Evolutionary conservation across 2,888 invertebrate species (phyloP).

Genomic region (Hirtodrosophila trivittata): DNA sequence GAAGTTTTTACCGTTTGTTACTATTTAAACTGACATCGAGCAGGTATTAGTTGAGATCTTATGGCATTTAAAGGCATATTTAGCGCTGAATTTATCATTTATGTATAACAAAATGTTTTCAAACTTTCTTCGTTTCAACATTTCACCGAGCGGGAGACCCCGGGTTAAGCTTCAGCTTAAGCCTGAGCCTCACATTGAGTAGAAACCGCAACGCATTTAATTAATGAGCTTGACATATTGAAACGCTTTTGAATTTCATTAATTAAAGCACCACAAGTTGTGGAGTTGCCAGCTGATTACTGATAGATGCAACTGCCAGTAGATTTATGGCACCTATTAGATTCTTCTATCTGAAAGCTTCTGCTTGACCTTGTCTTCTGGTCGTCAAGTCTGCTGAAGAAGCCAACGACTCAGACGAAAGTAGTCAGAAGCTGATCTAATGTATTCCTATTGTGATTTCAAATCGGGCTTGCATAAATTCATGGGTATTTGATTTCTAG

Average conservation of each 20-base stretch:
- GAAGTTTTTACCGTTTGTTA: slow-evolving; percentile 34
- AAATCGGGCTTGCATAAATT: slow-evolving; percentile 11
- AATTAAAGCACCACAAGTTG: slow-evolving; percentile 23
- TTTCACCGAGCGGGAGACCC: slow-evolving; percentile 22
- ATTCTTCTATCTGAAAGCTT: slow-evolving; percentile 25
- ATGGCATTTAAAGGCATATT: slow-evolving; percentile 56
- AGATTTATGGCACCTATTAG: slow-evolving; percentile 30
- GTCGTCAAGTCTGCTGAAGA: slow-evolving; percentile 13
- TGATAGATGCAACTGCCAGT: slow-evolving; percentile 34
- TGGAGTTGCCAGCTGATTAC: slow-evolving; percentile 33
- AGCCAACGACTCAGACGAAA: slow-evolving; percentile 17
- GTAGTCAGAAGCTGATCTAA: slow-evolving; percentile 16
- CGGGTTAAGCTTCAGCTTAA: too few species aligned
- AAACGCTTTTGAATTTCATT: slow-evolving; percentile 33
- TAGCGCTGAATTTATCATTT: slow-evolving; percentile 60
- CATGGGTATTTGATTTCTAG: neutral
- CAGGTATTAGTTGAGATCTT: slow-evolving; percentile 46
- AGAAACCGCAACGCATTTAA: slow-evolving; percentile 8
- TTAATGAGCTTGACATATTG: slow-evolving; percentile 28
- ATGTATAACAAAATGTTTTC: slow-evolving; percentile 35
- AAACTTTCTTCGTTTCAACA: slow-evolving; percentile 56
- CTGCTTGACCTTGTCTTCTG: slow-evolving; percentile 37
- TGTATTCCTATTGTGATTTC: neutral
- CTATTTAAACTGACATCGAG: slow-evolving; percentile 37
- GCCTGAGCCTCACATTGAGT: neutral